phyloP scores from a whole-genome alignment of 2,113 vertebrate species.

The Gnathonemus echidnorhynchus region DNA sequence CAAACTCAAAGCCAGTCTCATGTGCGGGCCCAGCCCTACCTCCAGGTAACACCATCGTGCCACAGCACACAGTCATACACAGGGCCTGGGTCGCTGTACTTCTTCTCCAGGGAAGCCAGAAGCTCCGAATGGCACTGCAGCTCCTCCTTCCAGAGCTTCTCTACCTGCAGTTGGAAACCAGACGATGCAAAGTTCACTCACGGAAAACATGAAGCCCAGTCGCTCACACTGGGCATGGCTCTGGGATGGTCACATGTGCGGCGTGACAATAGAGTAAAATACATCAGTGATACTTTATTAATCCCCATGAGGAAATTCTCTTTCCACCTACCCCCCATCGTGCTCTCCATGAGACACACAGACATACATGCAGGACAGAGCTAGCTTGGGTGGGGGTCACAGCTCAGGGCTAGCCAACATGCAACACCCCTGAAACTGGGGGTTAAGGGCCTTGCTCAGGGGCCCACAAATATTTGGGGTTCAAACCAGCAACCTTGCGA shows the following conservation, averaged over 20 bases:
- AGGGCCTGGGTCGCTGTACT: conserved; percentile 92
- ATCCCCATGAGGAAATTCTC: background rate
- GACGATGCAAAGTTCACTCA: background rate
- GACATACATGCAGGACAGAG: background rate
- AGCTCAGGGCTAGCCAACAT: background rate
- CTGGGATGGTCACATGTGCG: background rate
- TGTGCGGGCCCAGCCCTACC: conserved; percentile 49
- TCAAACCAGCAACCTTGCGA: background rate
- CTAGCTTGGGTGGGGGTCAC: background rate
- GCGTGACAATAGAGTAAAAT: background rate
- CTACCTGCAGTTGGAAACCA: conserved; percentile 55
- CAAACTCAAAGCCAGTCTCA: background rate
- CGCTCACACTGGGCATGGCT: background rate
- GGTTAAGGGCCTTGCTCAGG: background rate
- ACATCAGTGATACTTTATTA: background rate
- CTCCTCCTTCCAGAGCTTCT: conserved; percentile 90
- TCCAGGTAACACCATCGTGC: conserved; percentile 87
- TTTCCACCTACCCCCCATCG: background rate
- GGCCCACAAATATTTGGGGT: background rate
- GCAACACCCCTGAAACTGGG: background rate
- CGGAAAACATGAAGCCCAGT: background rate
- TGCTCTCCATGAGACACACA: background rate
- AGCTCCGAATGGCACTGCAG: conserved; percentile 86
- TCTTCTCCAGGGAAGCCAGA: conserved; percentile 88
- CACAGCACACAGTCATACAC: conserved; percentile 93